Percentiles rank a stretch among this genome's conserved stretches.
Evolutionary conservation across 2,113 vertebrate species (phyloP).

Genomic region (Toxotes chatareus): DNA sequence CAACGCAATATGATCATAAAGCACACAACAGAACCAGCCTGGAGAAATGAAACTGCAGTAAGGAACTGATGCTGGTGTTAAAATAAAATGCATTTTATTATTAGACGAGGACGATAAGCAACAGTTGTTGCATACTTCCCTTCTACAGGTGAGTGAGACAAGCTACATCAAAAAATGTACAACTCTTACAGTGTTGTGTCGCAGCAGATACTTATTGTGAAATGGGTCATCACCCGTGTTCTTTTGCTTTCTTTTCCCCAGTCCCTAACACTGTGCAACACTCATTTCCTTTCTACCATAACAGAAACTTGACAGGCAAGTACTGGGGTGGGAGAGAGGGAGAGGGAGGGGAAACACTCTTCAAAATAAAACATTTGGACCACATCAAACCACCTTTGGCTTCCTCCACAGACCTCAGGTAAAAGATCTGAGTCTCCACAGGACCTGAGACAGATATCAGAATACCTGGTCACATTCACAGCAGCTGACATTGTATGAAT

Average conservation of each 20-base stretch:
- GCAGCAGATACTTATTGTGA: constrained; percentile 33
- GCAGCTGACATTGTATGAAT: constrained; percentile 26
- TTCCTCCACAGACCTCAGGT: constrained; percentile 43
- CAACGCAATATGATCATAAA: background rate
- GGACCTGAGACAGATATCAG: constrained; percentile 56
- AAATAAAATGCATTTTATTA: constrained; percentile 71
- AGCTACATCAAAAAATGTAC: constrained; percentile 58
- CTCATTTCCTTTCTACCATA: constrained; percentile 37
- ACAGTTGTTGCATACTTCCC: constrained; percentile 31
- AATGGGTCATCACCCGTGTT: constrained; percentile 34
- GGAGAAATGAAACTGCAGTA: constrained; percentile 67
- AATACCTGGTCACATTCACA: constrained; percentile 43
- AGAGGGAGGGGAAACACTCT: background rate
- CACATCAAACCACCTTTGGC: constrained; percentile 55
- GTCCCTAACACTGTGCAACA: constrained; percentile 14
- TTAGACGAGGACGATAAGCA: constrained; percentile 46
- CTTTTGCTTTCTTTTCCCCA: constrained; percentile 39
- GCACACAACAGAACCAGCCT: constrained; percentile 4
- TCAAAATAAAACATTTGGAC: constrained; percentile 70
- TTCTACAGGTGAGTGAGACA: constrained; percentile 40
- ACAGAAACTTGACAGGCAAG: constrained; percentile 35
- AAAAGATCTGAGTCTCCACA: constrained; percentile 51
- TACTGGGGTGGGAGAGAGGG: background rate
- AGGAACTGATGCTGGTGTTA: constrained; percentile 62
- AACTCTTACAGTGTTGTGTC: constrained; percentile 51